Percentiles rank a stretch among this genome's conserved stretches.
These are phyloP conservation scores for Turritopsis rubra DNA, from an alignment of 30 jellyfish, hydroid and myxozoan species.

Conservation along the genomic window DNA sequence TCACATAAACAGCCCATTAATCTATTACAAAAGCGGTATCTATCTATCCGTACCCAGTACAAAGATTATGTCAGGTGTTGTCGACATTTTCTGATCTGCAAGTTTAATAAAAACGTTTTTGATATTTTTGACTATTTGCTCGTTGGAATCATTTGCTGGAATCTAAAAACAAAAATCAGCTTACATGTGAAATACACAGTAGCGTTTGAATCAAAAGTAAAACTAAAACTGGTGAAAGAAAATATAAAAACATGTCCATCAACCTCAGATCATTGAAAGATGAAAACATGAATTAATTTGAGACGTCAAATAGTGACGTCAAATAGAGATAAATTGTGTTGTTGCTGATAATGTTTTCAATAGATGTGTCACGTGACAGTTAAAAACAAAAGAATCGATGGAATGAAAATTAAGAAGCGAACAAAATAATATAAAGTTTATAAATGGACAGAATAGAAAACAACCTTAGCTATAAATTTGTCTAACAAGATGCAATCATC, in stretches of 20 bases:
- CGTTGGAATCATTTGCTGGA: constrained; percentile 47
- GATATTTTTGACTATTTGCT: neutral
- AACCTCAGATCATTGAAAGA: neutral
- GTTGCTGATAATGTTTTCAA: too few species aligned
- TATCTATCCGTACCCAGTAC: constrained; percentile 50
- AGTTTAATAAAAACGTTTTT: neutral
- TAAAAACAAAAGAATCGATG: too few species aligned
- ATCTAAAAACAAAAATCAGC: constrained; percentile 31
- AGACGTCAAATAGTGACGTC: neutral
- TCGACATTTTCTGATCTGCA: constrained; percentile 16
- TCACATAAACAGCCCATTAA: neutral
- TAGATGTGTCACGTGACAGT: too few species aligned
- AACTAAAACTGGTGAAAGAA: neutral
- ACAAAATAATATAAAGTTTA: too few species aligned
- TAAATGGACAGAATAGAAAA: too few species aligned
- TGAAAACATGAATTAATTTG: too few species aligned
- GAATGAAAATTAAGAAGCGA: too few species aligned
- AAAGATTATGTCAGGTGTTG: constrained; percentile 46
- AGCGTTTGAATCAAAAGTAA: too few species aligned
- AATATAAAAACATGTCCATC: too few species aligned
- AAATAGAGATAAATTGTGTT: neutral
- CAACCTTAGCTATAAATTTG: too few species aligned
- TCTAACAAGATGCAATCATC: too few species aligned
- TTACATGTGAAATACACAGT: too few species aligned
- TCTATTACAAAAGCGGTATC: neutral